Evolutionary conservation across 2,797 vertebrate genomes (phyloP).

Genomic region (Atherinosoma microstoma): DNA sequence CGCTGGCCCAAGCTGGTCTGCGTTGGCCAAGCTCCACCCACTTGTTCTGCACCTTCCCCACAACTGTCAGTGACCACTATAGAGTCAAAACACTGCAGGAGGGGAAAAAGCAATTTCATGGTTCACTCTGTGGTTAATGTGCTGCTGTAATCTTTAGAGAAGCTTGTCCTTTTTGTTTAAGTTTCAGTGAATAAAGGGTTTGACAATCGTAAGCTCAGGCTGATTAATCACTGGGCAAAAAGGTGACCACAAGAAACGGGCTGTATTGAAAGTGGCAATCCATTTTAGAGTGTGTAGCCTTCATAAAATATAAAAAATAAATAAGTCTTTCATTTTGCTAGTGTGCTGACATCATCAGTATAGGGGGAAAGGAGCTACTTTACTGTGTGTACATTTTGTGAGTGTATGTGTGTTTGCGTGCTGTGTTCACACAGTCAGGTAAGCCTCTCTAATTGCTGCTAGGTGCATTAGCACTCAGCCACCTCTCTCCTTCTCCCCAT

Average conservation of each 20-base stretch:
- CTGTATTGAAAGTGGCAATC: slow-evolving; percentile 6
- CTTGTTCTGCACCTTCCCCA: slow-evolving; percentile 39
- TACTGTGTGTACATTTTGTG: slow-evolving; percentile 55
- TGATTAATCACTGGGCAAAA: slow-evolving; percentile 83
- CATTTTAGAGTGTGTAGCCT: slow-evolving; percentile 34
- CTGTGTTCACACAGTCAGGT: slow-evolving; percentile 77
- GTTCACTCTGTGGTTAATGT: slow-evolving; percentile 83
- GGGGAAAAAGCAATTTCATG: slow-evolving; percentile 90
- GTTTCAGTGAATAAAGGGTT: slow-evolving; percentile 84
- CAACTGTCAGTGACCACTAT: slow-evolving; percentile 67
- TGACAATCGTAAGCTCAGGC: slow-evolving; percentile 77
- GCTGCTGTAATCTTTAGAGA: slow-evolving; percentile 83
- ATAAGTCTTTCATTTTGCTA: slow-evolving; percentile 38
- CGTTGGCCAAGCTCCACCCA: slow-evolving; percentile 34
- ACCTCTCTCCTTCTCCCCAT: slow-evolving; percentile 40
- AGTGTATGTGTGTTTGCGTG: slow-evolving; percentile 58
- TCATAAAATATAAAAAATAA: slow-evolving; percentile 27
- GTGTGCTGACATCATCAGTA: slow-evolving; percentile 53
- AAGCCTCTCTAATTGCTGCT: slow-evolving; percentile 83
- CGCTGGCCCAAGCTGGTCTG: slow-evolving; percentile 38
- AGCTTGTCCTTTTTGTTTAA: slow-evolving; percentile 84
- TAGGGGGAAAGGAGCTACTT: slow-evolving; percentile 31
- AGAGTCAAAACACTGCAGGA: slow-evolving; percentile 81
- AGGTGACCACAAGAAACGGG: slow-evolving; percentile 52
- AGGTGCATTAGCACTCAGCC: slow-evolving; percentile 84